These are phyloP conservation scores for Serinus canaria DNA, from an alignment of 2,113 vertebrate genomes.

Conservation along the genomic window DNA sequence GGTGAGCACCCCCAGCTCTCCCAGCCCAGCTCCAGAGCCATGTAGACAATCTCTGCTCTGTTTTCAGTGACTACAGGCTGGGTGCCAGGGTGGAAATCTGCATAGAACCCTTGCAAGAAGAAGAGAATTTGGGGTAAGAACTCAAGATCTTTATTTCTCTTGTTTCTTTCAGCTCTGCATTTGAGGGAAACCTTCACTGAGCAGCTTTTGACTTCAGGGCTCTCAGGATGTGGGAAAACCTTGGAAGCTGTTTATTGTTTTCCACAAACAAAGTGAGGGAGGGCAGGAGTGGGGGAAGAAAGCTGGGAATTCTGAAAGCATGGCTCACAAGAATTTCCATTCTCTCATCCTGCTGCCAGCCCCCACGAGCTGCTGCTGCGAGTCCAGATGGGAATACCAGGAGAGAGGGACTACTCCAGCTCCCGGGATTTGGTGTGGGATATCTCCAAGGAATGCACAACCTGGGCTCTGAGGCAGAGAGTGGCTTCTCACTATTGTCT, in stretches of 20 bases:
- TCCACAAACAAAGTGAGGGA: not conserved
- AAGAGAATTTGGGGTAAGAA: slow-evolving; percentile 86
- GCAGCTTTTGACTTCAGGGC: not conserved
- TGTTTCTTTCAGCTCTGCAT: not conserved
- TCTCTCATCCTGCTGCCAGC: slow-evolving; percentile 59
- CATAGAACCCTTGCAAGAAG: slow-evolving; percentile 81
- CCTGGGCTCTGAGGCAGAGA: slow-evolving; percentile 75
- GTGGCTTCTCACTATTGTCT: slow-evolving; percentile 81
- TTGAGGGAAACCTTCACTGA: not conserved
- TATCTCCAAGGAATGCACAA: slow-evolving; percentile 76
- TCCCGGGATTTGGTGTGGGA: slow-evolving; percentile 87
- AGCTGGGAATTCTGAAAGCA: not conserved
- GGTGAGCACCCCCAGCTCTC: not conserved
- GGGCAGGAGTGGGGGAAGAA: not conserved
- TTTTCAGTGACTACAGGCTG: slow-evolving; percentile 73
- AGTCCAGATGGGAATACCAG: slow-evolving; percentile 83
- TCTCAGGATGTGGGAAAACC: not conserved
- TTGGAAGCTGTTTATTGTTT: not conserved
- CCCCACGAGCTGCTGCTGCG: slow-evolving; percentile 84
- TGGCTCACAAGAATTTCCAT: not conserved
- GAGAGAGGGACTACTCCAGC: slow-evolving; percentile 76
- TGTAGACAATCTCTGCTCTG: not conserved
- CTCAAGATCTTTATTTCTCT: not conserved
- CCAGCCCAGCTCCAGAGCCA: not conserved
- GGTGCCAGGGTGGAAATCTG: slow-evolving; percentile 78